Evolutionary conservation across 2,797 vertebrate genomes (phyloP).

Genomic region (Neoniphon sammara): DNA sequence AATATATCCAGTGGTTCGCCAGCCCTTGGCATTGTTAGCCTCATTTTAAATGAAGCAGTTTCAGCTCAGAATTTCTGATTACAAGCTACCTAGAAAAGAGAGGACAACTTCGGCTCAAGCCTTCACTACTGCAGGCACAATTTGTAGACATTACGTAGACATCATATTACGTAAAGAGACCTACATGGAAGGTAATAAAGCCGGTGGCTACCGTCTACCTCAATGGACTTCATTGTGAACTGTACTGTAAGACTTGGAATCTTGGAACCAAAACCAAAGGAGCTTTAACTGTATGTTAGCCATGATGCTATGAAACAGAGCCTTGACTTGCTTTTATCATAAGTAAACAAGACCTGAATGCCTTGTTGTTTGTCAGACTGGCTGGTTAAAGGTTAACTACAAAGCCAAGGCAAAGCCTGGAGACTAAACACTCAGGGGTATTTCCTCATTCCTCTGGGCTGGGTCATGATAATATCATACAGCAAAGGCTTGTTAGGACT

Average conservation of each 20-base stretch:
- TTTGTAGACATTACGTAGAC: neutral
- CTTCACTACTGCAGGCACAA: neutral
- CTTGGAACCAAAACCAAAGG: slow-evolving; percentile 39
- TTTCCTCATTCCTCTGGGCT: slow-evolving; percentile 77
- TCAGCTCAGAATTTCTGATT: slow-evolving; percentile 7
- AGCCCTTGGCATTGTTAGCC: neutral
- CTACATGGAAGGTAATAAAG: slow-evolving; percentile 9
- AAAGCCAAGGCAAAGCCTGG: slow-evolving; percentile 69
- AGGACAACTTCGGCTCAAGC: slow-evolving; percentile 21
- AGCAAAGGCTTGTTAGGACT: slow-evolving; percentile 50
- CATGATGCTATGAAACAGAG: slow-evolving; percentile 52
- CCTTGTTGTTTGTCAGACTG: slow-evolving; percentile 59
- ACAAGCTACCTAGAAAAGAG: slow-evolving; percentile 15
- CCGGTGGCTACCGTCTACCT: slow-evolving; percentile 6
- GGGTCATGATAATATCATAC: slow-evolving; percentile 66
- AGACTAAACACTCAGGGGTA: slow-evolving; percentile 70
- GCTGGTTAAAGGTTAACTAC: slow-evolving; percentile 80
- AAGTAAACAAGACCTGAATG: slow-evolving; percentile 67
- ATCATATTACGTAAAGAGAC: slow-evolving; percentile 9
- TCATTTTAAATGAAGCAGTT: slow-evolving; percentile 1
- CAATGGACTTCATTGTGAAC: slow-evolving; percentile 52
- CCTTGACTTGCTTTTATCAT: slow-evolving; percentile 70
- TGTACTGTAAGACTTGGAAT: slow-evolving; percentile 33
- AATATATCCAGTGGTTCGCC: slow-evolving; percentile 3
- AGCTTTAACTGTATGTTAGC: slow-evolving; percentile 43